Conservation (phyloP, 92 coral and sea anemone species). For the Plumapathes pennacea region DNA sequence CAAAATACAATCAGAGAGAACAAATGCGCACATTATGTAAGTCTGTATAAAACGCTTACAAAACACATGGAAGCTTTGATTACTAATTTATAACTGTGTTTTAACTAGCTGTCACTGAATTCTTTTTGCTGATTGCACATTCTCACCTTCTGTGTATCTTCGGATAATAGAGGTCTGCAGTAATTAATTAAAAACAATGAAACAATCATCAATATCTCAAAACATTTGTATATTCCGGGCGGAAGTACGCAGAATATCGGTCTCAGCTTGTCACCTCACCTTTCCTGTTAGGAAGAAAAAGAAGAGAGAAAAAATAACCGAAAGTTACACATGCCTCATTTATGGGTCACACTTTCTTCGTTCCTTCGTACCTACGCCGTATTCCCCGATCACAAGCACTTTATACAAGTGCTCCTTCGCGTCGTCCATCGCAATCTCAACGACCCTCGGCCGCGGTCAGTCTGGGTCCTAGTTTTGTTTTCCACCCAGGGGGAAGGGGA, state of each 20-base stretch:
- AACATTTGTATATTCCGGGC: background rate
- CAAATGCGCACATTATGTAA: background rate
- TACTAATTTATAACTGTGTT: no score
- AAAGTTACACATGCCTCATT: background rate
- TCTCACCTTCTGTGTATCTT: slow-evolving; percentile 93
- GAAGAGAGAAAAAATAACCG: background rate
- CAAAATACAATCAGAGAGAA: background rate
- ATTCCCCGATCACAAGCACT: slow-evolving; percentile 92
- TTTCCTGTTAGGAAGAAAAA: slow-evolving; percentile 68
- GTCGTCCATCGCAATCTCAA: slow-evolving; percentile 26
- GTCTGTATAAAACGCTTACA: no score
- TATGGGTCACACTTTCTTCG: background rate
- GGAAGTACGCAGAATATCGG: slow-evolving; percentile 1
- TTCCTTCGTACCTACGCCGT: slow-evolving; percentile 81
- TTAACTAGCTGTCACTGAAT: no score
- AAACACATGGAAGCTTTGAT: no score
- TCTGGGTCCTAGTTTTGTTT: background rate
- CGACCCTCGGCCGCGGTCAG: background rate
- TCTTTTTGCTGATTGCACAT: background rate
- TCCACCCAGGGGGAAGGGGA: background rate
- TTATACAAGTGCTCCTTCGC: slow-evolving; percentile 78
- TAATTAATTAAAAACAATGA: background rate
- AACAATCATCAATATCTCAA: background rate
- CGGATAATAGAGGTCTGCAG: slow-evolving; percentile 86
- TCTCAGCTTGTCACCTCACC: slow-evolving; percentile 45